Conservation (phyloP, 2,888 invertebrate species). For the Pristionchus japonicus region DNA sequence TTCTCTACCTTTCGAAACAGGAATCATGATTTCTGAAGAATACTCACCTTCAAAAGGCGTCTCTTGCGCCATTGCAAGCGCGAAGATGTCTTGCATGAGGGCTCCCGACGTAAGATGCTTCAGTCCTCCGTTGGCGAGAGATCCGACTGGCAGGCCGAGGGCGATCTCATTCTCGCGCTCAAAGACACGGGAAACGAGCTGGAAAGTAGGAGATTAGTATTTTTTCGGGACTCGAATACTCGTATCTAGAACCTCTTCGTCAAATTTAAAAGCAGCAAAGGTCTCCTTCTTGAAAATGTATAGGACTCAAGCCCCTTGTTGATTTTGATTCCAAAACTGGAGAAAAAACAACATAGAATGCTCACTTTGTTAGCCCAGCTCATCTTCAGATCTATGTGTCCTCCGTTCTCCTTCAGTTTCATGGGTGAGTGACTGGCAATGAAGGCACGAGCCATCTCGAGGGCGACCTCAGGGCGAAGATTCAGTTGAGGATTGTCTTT, state of each 20-base stretch:
- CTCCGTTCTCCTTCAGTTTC: constrained; percentile 76
- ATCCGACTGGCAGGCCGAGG: constrained; percentile 60
- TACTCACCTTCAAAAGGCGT: neutral
- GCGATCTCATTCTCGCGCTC: constrained; percentile 66
- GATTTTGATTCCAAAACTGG: neutral
- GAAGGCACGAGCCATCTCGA: constrained; percentile 74
- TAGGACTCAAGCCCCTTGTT: too few relatives aligned
- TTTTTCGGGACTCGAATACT: neutral
- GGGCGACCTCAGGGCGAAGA: constrained; percentile 69
- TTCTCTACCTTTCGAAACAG: too few relatives aligned
- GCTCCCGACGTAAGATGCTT: constrained; percentile 44
- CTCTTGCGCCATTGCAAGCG: neutral
- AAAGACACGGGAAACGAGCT: constrained; percentile 62
- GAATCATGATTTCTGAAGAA: neutral
- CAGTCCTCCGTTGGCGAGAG: constrained; percentile 54
- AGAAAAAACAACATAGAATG: neutral
- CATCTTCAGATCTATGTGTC: constrained; percentile 75
- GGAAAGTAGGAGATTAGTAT: too few relatives aligned
- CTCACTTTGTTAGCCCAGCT: constrained; percentile 76
- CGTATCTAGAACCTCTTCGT: neutral
- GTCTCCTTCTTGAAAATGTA: too few relatives aligned
- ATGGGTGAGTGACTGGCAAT: constrained; percentile 74
- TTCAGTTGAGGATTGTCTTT: constrained; percentile 54
- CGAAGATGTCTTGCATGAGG: constrained; percentile 61
- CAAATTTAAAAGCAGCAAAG: too few relatives aligned